These are phyloP conservation scores for Crocodylus rhombifer DNA, from an alignment of 2,797 vertebrate species.

Conservation along the genomic window DNA sequence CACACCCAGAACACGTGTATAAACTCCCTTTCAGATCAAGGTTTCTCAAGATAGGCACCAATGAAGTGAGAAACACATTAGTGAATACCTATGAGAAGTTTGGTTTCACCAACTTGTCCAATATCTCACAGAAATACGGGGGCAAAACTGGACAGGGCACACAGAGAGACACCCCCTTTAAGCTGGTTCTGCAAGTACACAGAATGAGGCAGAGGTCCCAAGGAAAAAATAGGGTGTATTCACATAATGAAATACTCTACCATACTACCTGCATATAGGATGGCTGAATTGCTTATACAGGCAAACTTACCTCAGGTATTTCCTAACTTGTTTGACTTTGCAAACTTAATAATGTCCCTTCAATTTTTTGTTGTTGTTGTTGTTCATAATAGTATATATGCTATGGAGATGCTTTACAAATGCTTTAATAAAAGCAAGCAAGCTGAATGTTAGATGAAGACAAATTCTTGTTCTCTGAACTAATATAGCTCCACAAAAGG, in stretches of 20 bases:
- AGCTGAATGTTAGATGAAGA: background rate
- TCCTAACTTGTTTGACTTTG: background rate
- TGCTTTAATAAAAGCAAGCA: background rate
- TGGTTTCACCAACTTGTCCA: background rate
- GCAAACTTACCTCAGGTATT: background rate
- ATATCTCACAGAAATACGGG: too few species aligned
- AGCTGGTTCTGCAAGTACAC: too few species aligned
- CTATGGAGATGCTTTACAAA: background rate
- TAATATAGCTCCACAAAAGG: background rate
- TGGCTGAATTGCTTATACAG: background rate
- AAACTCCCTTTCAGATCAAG: too few species aligned
- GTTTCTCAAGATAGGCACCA: background rate
- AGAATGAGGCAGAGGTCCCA: background rate
- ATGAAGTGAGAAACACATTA: background rate
- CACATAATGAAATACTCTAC: background rate
- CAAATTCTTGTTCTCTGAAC: background rate
- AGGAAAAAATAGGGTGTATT: background rate
- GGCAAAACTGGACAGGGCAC: too few species aligned
- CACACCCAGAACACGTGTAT: too few species aligned
- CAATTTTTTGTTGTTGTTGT: background rate
- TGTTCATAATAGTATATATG: background rate
- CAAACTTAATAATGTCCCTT: background rate
- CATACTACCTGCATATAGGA: background rate
- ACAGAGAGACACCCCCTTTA: too few species aligned
- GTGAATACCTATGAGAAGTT: background rate